Percentiles rank a stretch among this genome's conserved stretches.
phyloP scores from a whole-genome alignment of 1,140 invertebrate species.

The Harpegnathos saltator region DNA sequence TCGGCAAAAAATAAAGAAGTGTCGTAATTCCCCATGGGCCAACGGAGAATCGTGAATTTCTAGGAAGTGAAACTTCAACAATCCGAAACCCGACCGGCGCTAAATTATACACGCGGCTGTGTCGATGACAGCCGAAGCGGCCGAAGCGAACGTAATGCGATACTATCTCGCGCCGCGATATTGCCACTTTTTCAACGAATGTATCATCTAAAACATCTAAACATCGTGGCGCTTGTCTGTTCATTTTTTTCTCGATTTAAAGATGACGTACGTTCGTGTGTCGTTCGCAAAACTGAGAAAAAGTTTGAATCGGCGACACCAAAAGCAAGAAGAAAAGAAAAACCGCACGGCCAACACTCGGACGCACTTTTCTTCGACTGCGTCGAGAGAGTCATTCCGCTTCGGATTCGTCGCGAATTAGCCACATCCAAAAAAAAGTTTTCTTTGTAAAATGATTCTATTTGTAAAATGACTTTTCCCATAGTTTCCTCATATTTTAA shows the following conservation, averaged over 20 bases:
- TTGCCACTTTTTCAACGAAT: not conserved
- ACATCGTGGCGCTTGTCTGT: not conserved
- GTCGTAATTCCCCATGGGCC: no score
- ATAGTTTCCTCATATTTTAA: no score
- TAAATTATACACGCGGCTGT: constrained; percentile 3
- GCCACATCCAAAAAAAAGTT: no score
- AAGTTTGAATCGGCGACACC: no score
- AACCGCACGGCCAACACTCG: no score
- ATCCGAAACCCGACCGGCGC: not conserved
- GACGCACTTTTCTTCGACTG: no score
- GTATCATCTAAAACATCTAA: not conserved
- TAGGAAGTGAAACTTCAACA: constrained; percentile 13
- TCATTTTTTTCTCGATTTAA: not conserved
- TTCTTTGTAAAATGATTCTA: no score
- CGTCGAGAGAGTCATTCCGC: no score
- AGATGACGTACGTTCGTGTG: not conserved
- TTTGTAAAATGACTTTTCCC: no score
- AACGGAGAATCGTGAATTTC: not conserved
- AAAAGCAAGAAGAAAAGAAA: no score
- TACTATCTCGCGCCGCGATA: not conserved
- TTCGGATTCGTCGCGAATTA: no score
- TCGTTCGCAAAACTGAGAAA: no score
- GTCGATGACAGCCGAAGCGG: not conserved
- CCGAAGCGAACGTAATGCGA: not conserved
- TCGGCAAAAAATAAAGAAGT: constrained; percentile 26